Percentiles rank a stretch among this genome's conserved stretches.
Conservation (phyloP, 2,113 vertebrate species). For the Lasiurus cinereus region DNA sequence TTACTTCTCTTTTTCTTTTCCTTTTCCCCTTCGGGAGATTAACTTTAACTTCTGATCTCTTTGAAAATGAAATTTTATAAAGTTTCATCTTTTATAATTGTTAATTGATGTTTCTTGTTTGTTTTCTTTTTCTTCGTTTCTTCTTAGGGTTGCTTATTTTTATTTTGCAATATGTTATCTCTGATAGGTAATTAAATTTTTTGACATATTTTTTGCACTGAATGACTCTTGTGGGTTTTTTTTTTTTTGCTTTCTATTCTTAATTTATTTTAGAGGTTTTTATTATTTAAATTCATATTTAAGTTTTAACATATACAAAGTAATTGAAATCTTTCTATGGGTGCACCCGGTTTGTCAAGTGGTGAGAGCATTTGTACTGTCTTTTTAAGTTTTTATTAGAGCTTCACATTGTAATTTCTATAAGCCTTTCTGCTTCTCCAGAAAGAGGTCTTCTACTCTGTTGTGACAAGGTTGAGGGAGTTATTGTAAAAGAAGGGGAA, state of each 20-base stretch:
- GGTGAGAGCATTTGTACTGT: neutral
- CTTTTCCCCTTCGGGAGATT: neutral
- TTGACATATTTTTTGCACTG: neutral
- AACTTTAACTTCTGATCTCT: neutral
- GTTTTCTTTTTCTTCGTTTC: neutral
- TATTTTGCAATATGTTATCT: neutral
- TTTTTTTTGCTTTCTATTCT: neutral
- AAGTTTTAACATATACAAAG: neutral
- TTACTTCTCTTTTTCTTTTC: neutral
- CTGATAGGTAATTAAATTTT: neutral
- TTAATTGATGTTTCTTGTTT: neutral
- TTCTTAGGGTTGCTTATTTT: neutral
- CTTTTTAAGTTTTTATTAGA: neutral
- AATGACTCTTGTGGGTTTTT: neutral
- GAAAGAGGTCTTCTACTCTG: neutral
- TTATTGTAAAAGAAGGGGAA: neutral
- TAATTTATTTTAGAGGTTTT: neutral
- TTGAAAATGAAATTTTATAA: neutral
- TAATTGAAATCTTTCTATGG: neutral
- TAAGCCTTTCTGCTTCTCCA: neutral
- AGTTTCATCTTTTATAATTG: neutral
- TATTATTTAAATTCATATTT: neutral
- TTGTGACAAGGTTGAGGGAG: neutral
- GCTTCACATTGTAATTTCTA: neutral
- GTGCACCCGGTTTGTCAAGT: neutral